Percentiles rank a stretch among this genome's conserved stretches.
Evolutionary conservation across 2,888 invertebrate genomes (phyloP).

Genomic region (Gari tellinella): DNA sequence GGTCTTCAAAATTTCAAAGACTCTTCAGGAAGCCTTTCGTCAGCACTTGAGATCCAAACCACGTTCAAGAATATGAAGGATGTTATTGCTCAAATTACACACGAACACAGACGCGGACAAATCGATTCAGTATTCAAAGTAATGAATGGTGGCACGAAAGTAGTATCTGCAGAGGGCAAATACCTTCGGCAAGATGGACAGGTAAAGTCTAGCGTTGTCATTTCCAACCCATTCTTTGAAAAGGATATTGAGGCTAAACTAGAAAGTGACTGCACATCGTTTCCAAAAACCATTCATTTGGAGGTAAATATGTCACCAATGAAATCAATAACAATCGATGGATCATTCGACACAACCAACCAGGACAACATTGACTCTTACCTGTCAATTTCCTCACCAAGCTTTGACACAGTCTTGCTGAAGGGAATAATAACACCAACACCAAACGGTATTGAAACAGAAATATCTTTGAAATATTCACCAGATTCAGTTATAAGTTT

Average conservation of each 20-base stretch:
- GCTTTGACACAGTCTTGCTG: conserved; percentile 38
- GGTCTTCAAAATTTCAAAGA: conserved; percentile 54
- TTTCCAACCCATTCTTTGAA: conserved; percentile 52
- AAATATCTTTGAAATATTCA: conserved; percentile 8
- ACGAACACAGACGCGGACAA: conserved; percentile 61
- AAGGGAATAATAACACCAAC: conserved; percentile 9
- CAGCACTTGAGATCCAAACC: conserved; percentile 58
- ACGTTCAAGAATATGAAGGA: conserved; percentile 53
- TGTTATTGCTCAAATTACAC: conserved; percentile 57
- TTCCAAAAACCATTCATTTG: conserved; percentile 60
- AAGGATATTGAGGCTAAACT: conserved; percentile 49
- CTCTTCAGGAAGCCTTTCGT: conserved; percentile 35
- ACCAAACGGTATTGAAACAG: conserved; percentile 2
- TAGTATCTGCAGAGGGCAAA: conserved; percentile 46
- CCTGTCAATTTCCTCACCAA: conserved; percentile 32
- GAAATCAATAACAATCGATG: conserved; percentile 30
- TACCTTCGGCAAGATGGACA: conserved; percentile 44
- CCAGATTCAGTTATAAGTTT: conserved; percentile 7
- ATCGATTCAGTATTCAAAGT: conserved; percentile 50
- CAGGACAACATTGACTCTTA: conserved; percentile 27
- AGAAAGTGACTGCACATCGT: conserved; percentile 42
- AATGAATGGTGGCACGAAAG: conserved; percentile 38
- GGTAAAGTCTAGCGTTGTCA: conserved; percentile 43
- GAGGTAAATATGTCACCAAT: conserved; percentile 54
- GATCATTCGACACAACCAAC: conserved; percentile 11